Evolutionary conservation across 2,113 vertebrate species (phyloP), one percentile per base, ranked within the genome.

Genomic region (Passer domesticus): DNA sequence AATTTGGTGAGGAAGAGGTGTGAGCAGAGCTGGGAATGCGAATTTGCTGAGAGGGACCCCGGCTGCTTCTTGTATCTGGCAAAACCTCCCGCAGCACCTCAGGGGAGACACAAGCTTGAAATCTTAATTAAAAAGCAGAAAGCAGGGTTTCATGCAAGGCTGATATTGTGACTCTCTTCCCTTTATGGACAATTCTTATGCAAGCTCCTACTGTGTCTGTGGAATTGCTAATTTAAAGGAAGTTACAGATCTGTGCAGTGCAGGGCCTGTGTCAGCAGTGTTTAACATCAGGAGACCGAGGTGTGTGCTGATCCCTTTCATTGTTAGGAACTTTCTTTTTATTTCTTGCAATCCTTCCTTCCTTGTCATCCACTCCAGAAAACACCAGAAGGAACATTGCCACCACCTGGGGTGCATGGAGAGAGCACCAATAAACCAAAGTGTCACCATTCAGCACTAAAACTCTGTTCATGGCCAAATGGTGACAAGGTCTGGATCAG

Each of bases 121-220:
- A 96, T 96, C 96, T 97, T 97, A 97, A 97, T 97, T 97, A 97
- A 97, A 96, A 97, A 94, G 94, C 95, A 94, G 94, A 92, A 96
- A 60, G 87, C 78, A 64, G 68, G 59, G 94, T 91, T 96, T 96
- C 96, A 97, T 94, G 93, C 93, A 92, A 96, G 69, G 95, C 87
- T 94, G 95, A 94, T 90, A 87, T 94, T 95, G 93, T 94, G 89
- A 87, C 91, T 96, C 69, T 92, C 83, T 83, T 92, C 91, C 39
- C 91, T 96, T 96, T 94, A 95, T 97, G 95, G 95, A 95, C 91
- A 89, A 94, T 95, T 97, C 95, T 83, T 90, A 88, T 91, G 92
- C 89, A 96, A 85, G 90, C 95, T 92, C 97, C 96, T 27, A 90
- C 96, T 95, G 97, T 91, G 96, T n/a, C 83, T 94, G 83, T 89